Conservation (phyloP, 2,888 invertebrate species). For the Syritta pipiens region DNA sequence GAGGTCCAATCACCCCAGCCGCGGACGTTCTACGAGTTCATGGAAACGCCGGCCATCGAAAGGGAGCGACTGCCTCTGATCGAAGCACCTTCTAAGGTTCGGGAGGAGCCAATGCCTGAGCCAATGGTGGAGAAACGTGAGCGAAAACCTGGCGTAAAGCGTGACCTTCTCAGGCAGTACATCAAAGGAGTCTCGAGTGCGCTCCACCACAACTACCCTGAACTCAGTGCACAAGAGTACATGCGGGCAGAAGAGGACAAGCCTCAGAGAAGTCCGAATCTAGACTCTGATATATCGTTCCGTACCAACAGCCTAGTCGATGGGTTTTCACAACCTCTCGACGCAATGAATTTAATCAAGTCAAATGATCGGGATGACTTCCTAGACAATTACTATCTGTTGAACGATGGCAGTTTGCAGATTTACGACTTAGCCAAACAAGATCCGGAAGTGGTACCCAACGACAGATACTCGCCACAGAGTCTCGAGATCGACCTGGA, state of each 20-base stretch:
- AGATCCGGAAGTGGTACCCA: conserved; percentile 4
- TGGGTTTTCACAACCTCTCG: conserved; percentile 24
- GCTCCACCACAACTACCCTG: conserved; percentile 9
- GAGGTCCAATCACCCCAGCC: conserved; percentile 30
- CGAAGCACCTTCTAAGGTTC: conserved; percentile 2
- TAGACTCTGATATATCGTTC: neutral
- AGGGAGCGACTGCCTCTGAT: conserved; percentile 55
- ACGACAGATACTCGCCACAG: conserved; percentile 50
- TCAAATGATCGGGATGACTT: conserved; percentile 43
- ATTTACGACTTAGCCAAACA: neutral
- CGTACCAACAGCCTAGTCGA: conserved; percentile 19
- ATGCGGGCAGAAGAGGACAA: conserved; percentile 2
- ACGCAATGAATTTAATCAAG: conserved; percentile 38
- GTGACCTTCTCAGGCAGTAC: conserved; percentile 68
- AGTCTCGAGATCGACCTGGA: conserved; percentile 63
- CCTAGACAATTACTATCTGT: conserved; percentile 67
- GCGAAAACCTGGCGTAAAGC: conserved; percentile 22
- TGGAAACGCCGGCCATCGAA: conserved; percentile 52
- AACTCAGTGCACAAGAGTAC: neutral
- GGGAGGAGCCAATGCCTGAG: neutral
- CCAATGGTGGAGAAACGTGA: neutral
- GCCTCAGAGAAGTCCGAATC: conserved; percentile 17
- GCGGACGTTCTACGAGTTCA: conserved; percentile 69
- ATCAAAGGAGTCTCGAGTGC: conserved; percentile 69
- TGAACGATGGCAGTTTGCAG: conserved; percentile 66